phyloP scores from a whole-genome alignment of 2,797 vertebrate genomes.

The Acrocephalus scirpaceus region DNA sequence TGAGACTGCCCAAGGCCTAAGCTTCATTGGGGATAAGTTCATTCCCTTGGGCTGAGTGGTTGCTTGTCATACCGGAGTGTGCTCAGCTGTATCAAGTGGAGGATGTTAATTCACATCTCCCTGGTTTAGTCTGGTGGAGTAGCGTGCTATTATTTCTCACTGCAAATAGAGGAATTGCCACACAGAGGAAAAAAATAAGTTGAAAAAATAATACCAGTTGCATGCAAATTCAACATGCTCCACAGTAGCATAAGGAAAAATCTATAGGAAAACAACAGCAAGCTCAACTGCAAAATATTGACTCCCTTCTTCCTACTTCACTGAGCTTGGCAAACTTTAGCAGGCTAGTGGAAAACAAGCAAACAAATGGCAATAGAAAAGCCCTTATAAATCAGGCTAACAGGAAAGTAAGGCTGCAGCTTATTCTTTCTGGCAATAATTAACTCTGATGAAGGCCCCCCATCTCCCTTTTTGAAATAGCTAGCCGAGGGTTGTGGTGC shows the following conservation, averaged over 20 bases:
- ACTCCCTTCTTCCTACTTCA: neutral
- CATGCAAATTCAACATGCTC: neutral
- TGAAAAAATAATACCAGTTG: neutral
- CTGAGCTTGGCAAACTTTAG: neutral
- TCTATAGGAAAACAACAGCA: neutral
- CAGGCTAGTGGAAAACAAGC: neutral
- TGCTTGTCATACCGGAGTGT: rapidly evolving
- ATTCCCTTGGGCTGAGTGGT: rapidly evolving
- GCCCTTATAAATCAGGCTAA: neutral
- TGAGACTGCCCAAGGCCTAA: neutral
- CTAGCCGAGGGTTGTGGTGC: neutral
- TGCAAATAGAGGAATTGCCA: neutral
- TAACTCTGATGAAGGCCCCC: constrained; percentile 13
- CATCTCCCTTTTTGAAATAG: neutral
- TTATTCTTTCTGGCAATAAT: constrained; percentile 37
- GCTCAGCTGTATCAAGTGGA: neutral
- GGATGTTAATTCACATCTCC: neutral
- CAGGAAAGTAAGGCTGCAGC: neutral
- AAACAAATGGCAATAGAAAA: neutral
- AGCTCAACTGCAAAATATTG: neutral
- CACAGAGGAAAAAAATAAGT: neutral
- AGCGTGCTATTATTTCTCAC: neutral
- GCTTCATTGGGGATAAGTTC: neutral
- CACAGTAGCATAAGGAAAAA: neutral
- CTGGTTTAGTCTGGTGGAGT: neutral